A percentile compares a stretch with the other conserved stretches of the same genome.
phyloP scores from a whole-genome alignment of 2,797 vertebrate species.

The Falco naumanni region DNA sequence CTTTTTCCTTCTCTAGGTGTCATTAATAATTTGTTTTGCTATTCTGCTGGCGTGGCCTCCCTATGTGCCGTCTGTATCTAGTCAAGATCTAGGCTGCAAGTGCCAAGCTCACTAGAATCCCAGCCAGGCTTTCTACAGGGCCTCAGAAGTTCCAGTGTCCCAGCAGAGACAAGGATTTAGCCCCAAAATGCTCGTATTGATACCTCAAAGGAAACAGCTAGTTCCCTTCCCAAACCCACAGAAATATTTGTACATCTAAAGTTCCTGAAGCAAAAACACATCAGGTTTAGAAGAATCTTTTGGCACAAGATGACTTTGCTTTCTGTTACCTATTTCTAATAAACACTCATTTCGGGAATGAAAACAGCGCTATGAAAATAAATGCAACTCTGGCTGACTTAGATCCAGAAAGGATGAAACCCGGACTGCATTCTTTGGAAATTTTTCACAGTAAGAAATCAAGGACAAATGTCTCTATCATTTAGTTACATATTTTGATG shows the following conservation, averaged over 20 bases:
- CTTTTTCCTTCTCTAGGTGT: slow-evolving; percentile 54
- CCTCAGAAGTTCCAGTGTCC: slow-evolving; percentile 49
- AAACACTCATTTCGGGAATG: slow-evolving; percentile 25
- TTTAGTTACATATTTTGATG: background rate
- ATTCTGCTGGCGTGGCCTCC: slow-evolving; percentile 37
- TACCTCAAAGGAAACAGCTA: slow-evolving; percentile 46
- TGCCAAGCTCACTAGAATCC: slow-evolving; percentile 49
- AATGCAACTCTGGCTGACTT: background rate
- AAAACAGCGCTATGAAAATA: slow-evolving; percentile 38
- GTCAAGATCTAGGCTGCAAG: slow-evolving; percentile 17
- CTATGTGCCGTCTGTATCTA: background rate
- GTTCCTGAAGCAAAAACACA: slow-evolving; percentile 27
- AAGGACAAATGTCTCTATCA: background rate
- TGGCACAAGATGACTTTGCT: slow-evolving; percentile 5
- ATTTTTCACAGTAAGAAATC: slow-evolving; percentile 24
- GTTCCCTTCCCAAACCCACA: slow-evolving; percentile 58
- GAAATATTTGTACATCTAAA: slow-evolving; percentile 43
- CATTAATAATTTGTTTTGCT: slow-evolving; percentile 68
- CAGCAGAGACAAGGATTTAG: slow-evolving; percentile 49
- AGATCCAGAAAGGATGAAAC: slow-evolving; percentile 27
- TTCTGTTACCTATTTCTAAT: slow-evolving; percentile 68
- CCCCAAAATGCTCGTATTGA: background rate
- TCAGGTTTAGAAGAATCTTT: slow-evolving; percentile 49
- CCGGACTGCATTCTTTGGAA: background rate
- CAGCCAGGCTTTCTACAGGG: slow-evolving; percentile 59